Evolutionary conservation across 2,888 invertebrate species (phyloP), one percentile per base, ranked within the genome.

Genomic region (Lepetodrilus schrolli): DNA sequence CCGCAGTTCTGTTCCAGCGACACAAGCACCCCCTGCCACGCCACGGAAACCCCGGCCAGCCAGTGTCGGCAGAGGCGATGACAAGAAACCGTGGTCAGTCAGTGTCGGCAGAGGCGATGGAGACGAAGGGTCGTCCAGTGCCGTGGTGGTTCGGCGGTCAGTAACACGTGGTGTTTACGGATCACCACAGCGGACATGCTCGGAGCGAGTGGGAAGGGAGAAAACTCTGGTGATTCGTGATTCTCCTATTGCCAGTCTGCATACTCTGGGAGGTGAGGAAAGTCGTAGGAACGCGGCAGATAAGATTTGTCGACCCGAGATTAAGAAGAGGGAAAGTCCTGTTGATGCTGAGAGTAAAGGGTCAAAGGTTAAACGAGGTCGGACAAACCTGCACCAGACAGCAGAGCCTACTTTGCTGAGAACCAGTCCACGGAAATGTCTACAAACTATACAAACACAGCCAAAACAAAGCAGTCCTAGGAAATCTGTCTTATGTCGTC

Each of bases 81-180:
- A 21, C 10, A 13, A 4, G 17, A 34, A 17, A 8, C 10, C 8
- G 21, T 4, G 5, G 2, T 0, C n/a, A n/a, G n/a, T n/a, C n/a
- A n/a, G n/a, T n/a, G 47, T 8, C 5, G 38, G 17, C 1, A 36
- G n/a, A 17, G 47, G 8, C 4, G 5, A 17, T 43, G 0, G 10
- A 4, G 58, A 58, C 3, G 26, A 13, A 17, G 17, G n/a, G 10
- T 34, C 58, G 1, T n/a, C 58, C 2, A 7, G 70, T 34, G 79
- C 79, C n/a, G 79, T 77, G 0, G 76, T 79, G 4, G 76, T 79
- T 20, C 75, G 77, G 3, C 48, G 76, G 21, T 74, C 77, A 0
- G 65, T 66, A 4, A 69, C 76, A 7, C 74, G 74, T 50, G 74
- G 76, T 2, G 5, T 68, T 5, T 68, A 68, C 26, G 68, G 68